Percentiles rank a stretch among this genome's conserved stretches.
phyloP scores from a whole-genome alignment of 92 coral and sea anemone species.

The Nematostella vectensis region DNA sequence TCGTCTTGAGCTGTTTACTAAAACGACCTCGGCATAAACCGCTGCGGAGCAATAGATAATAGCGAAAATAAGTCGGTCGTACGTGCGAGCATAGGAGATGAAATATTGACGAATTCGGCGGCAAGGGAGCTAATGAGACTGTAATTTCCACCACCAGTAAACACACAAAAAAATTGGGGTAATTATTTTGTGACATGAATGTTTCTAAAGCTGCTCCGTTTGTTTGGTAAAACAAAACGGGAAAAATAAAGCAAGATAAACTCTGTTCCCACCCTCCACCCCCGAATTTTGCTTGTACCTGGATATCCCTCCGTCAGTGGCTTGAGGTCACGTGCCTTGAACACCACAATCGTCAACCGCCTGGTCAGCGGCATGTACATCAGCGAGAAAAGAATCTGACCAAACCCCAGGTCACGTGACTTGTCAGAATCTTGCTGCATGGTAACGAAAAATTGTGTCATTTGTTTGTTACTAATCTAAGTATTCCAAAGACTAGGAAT shows the following conservation, averaged over 20 bases:
- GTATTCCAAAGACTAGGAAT: neutral
- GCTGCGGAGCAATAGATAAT: conserved; percentile 38
- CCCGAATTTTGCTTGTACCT: too few relatives aligned
- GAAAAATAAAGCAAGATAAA: too few relatives aligned
- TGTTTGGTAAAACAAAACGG: too few relatives aligned
- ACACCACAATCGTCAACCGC: conserved; percentile 78
- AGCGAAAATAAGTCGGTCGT: too few relatives aligned
- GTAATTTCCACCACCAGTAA: too few relatives aligned
- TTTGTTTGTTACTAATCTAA: neutral
- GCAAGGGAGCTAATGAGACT: too few relatives aligned
- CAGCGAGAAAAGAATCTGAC: conserved; percentile 78
- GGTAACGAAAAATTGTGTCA: neutral
- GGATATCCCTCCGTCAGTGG: conserved; percentile 81
- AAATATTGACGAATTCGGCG: neutral
- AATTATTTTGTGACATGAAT: too few relatives aligned
- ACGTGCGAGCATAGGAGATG: neutral
- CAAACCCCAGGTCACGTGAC: conserved; percentile 87
- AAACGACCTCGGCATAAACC: conserved; percentile 85
- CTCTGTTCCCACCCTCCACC: too few relatives aligned
- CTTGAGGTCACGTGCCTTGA: conserved; percentile 83
- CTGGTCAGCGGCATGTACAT: conserved; percentile 98
- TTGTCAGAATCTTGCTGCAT: conserved; percentile 47
- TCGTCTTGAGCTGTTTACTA: conserved; percentile 63
- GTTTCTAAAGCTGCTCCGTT: too few relatives aligned
- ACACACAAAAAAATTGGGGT: too few relatives aligned